These are phyloP conservation scores for Sinella curviseta DNA, from an alignment of 1,140 invertebrate species.

Conservation along the genomic window DNA sequence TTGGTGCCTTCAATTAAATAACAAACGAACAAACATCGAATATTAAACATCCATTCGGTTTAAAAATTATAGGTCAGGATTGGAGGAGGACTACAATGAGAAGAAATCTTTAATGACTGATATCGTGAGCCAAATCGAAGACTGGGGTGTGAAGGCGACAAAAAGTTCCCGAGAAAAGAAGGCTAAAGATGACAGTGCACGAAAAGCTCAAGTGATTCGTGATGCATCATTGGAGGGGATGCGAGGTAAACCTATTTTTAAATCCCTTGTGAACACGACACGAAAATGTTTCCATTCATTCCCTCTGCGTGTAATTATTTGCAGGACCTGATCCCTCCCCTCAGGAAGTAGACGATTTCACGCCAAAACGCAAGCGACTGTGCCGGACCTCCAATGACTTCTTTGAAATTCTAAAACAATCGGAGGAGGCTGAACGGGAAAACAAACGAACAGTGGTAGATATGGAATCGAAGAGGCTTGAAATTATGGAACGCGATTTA, in stretches of 20 bases:
- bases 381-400: not conserved
- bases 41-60: not conserved
- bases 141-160: not conserved
- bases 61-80: not conserved
- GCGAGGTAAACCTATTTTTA: too few relatives aligned
- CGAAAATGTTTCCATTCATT: not conserved
- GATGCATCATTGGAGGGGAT: not conserved
- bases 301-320: not conserved
- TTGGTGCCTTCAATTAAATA: not conserved
- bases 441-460: not conserved
- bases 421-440: not conserved
- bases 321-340: not conserved
- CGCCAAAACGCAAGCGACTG: not conserved
- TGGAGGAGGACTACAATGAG: conserved; percentile 9
- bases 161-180: not conserved
- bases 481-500: not conserved
- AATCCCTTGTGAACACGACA: not conserved
- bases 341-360: not conserved
- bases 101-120: not conserved
- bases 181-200: not conserved
- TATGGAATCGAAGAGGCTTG: not conserved
- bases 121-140: not conserved
- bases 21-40: not conserved
- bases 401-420: not conserved
- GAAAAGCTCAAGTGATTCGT: not conserved